Percentiles rank a stretch among this genome's conserved stretches.
Conservation (phyloP, 2,888 invertebrate species). For the Temnothorax rugatulus region DNA sequence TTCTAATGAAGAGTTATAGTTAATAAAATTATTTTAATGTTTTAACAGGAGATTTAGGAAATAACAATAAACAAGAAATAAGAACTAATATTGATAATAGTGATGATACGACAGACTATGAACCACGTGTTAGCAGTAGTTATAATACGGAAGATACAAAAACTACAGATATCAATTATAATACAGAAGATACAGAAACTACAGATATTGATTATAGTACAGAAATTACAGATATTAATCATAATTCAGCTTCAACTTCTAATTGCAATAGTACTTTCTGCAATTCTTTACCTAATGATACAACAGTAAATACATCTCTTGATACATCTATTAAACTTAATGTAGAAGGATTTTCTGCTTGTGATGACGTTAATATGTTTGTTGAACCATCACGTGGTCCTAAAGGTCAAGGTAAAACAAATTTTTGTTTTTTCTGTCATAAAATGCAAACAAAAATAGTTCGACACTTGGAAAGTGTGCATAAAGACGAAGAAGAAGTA, state of each 20-base stretch:
- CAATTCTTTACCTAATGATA: background rate
- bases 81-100: background rate
- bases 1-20: background rate
- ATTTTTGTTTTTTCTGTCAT: background rate
- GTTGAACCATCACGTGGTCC: background rate
- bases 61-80: background rate
- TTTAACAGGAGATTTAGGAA: background rate
- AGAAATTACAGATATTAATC: background rate
- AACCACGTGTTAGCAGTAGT: background rate
- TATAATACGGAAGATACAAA: too few relatives aligned
- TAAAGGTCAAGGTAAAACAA: background rate
- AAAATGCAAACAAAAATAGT: conserved; percentile 1
- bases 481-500: background rate
- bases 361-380: background rate
- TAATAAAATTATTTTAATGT: background rate
- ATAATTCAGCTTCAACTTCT: background rate
- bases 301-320: background rate
- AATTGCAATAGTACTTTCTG: background rate
- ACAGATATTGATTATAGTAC: background rate
- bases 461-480: background rate
- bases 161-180: background rate
- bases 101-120: background rate
- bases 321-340: background rate
- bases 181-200: background rate
- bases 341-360: background rate